Percentiles rank a stretch among this genome's conserved stretches.
Evolutionary conservation across 2,797 vertebrate species (phyloP).

Genomic region (Triplophysa bombifrons): DNA sequence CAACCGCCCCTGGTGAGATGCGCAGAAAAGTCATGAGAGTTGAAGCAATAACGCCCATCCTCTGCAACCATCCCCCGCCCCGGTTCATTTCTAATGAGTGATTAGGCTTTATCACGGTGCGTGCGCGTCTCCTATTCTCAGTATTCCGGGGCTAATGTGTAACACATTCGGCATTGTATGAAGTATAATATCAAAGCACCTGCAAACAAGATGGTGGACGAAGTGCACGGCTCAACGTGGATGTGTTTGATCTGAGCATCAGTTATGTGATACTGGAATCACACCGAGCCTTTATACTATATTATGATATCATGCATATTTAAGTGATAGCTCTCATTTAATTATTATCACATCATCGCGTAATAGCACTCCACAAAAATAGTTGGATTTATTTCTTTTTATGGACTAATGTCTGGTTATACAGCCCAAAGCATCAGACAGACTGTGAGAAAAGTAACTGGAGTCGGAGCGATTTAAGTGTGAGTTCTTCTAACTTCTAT

Average conservation of each 20-base stretch:
- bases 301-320: background rate
- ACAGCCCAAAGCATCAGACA: background rate
- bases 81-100: conserved; percentile 35
- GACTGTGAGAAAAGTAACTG: background rate
- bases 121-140: conserved; percentile 22
- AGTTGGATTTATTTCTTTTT: background rate
- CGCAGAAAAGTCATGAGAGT: conserved; percentile 65
- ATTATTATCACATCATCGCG: background rate
- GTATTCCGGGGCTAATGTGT: conserved; percentile 23
- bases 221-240: conserved; percentile 66
- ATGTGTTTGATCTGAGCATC: conserved; percentile 37
- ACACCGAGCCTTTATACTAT: background rate
- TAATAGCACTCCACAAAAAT: background rate
- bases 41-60: conserved; percentile 48
- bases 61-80: conserved; percentile 36
- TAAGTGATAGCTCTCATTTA: background rate
- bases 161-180: conserved; percentile 40
- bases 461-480: conserved; percentile 17
- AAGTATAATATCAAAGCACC: conserved; percentile 74
- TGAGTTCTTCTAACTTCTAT: conserved; percentile 14
- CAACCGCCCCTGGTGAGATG: conserved; percentile 72
- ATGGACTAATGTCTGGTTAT: background rate
- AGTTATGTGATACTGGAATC: conserved; percentile 13
- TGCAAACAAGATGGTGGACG: conserved; percentile 83
- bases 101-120: conserved; percentile 18